Conservation (phyloP, 2,113 vertebrate genomes). For the Marmota flaviventris region DNA sequence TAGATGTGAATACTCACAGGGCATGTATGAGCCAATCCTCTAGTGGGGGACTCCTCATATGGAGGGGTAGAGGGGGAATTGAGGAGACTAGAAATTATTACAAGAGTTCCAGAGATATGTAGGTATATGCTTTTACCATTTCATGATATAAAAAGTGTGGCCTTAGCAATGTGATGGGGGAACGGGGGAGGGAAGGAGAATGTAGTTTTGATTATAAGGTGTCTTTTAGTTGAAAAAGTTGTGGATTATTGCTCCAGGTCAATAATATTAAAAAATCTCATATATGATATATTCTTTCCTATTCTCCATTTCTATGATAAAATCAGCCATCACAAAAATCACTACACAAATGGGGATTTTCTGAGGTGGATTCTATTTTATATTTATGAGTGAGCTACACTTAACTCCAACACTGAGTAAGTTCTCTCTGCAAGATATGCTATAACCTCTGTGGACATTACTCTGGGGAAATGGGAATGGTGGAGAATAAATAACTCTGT, state of each 20-base stretch:
- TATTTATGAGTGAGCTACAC: neutral
- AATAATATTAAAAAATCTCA: neutral
- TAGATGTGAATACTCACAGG: no score
- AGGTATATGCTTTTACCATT: neutral
- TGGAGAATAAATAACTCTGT: neutral
- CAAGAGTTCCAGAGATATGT: neutral
- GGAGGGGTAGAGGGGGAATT: neutral
- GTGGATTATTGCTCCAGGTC: neutral
- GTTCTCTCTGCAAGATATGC: neutral
- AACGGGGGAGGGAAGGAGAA: neutral
- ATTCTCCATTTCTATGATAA: neutral
- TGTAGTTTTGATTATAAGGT: neutral
- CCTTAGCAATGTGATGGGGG: neutral
- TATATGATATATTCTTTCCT: neutral
- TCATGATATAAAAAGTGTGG: neutral
- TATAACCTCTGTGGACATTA: rapidly evolving
- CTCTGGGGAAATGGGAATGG: neutral
- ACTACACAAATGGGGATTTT: neutral
- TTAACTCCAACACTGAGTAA: neutral
- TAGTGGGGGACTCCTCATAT: neutral
- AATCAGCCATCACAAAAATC: neutral
- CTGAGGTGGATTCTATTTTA: neutral
- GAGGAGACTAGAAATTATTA: neutral
- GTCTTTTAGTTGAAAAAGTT: neutral
- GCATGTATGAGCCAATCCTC: rapidly evolving